Evolutionary conservation across 2,888 invertebrate genomes (phyloP).

Genomic region (Laspeyria flexula): DNA sequence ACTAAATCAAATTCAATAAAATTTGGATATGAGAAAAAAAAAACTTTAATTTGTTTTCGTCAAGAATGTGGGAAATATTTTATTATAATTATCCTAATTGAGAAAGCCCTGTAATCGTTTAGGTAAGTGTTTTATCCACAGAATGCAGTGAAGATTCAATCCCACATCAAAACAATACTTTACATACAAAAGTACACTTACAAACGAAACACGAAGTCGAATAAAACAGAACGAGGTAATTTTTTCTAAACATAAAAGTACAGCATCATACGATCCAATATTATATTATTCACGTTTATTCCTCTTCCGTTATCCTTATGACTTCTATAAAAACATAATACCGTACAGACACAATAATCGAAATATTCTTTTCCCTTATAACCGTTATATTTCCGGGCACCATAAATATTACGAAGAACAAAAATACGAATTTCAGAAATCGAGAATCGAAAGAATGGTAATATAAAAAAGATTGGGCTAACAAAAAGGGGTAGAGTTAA

Average conservation of each 20-base stretch:
- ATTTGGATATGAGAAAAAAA: too few species aligned
- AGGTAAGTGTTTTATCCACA: too few species aligned
- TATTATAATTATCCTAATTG: too few species aligned
- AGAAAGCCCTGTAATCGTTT: too few species aligned
- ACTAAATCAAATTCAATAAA: too few species aligned
- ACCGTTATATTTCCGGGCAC: background rate
- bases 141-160: background rate
- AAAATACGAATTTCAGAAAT: background rate
- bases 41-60: too few species aligned
- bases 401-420: slow-evolving; percentile 7
- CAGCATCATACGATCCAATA: background rate
- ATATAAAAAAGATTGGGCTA: slow-evolving; percentile 4
- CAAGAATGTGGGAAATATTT: too few species aligned
- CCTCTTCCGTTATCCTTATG: background rate
- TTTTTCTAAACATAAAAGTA: background rate
- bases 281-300: background rate
- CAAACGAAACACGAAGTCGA: background rate
- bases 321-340: background rate
- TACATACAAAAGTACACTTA: background rate
- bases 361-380: slow-evolving; percentile 2
- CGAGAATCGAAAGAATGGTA: slow-evolving; percentile 7
- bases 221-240: background rate
- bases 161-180: background rate
- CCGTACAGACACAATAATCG: background rate
- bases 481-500: slow-evolving; percentile 4